Evolutionary conservation across 92 coral and sea anemone species (phyloP), one percentile per base, ranked within the genome.

Genomic region (Desmophyllum pertusum): DNA sequence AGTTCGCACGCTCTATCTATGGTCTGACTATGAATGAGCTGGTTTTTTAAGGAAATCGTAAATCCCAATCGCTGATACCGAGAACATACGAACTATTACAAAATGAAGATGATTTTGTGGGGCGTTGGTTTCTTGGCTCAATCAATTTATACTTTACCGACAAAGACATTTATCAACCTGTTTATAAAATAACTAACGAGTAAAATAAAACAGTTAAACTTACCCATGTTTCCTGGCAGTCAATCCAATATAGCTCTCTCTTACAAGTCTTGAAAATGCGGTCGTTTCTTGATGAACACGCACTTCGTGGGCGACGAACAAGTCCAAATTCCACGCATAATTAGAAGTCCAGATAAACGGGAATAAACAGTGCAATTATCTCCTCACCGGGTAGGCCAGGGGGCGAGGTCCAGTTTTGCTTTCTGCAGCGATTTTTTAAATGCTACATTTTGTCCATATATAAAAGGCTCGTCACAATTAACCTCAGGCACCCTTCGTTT

Each of bases 51-150:
- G n/a, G n/a, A n/a, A 59, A 59, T 25, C 65, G 65, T 25, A 25
- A 8, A 27, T 72, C 39, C 25, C 77, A 14, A 25, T 55, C 52
- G 38, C 50, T 45, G 9, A 14, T 25, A 1, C 1, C n/a, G 15
- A 27, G 13, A n/a, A 43, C 19, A 10, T 9, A 19, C 7, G 30
- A 27, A 13, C 17, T 1, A 11, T 6, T 68, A n/a, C 11, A 27
- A 0, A 38, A 70, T 37, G 45, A 21, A 23, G 37, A 25, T 72
- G 10, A 11, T 42, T n/a, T n/a, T 42, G 4, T 25, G 50, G 76
- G 77, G 77, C 59, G 77, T 43, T 72, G 77, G 48, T 72, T 72
- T 72, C 52, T 14, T 50, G 31, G 37, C 42, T 18, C 23, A 46
- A 46, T 29, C 10, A 55, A 73, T 14, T 13, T 31, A 50, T 53